These are phyloP conservation scores for Anhinga anhinga DNA, from an alignment of 2,113 vertebrate genomes.

Conservation along the genomic window DNA sequence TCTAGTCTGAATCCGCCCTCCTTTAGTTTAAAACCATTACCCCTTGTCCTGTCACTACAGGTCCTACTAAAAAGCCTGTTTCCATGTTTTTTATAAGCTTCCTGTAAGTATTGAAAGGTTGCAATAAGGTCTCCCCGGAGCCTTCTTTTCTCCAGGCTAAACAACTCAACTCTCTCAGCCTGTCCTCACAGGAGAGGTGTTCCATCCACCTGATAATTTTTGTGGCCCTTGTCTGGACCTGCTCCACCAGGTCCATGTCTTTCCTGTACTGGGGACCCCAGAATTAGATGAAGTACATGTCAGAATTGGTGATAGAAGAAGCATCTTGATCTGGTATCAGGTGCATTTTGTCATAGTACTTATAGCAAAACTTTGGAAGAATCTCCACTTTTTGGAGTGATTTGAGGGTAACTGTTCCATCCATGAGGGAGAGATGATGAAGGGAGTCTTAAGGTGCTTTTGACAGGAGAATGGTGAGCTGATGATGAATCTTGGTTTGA, in stretches of 20 bases:
- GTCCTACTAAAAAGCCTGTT: neutral
- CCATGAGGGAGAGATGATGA: neutral
- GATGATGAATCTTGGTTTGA: neutral
- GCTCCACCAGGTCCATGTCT: neutral
- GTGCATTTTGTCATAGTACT: neutral
- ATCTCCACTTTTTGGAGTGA: neutral
- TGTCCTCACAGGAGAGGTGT: too few species aligned
- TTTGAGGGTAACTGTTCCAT: neutral
- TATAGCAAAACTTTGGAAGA: neutral
- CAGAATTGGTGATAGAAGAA: neutral
- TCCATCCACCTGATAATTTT: too few species aligned
- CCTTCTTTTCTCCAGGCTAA: neutral
- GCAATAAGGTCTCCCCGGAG: neutral
- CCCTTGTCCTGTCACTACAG: neutral
- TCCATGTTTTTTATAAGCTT: neutral
- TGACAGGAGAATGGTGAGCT: neutral
- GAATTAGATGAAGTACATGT: neutral
- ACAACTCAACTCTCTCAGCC: neutral
- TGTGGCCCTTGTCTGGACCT: neutral
- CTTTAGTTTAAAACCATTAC: neutral
- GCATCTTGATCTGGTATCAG: neutral
- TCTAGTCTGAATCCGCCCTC: neutral
- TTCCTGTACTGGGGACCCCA: neutral
- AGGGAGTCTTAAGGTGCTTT: neutral
- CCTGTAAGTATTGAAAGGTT: neutral